Evolutionary conservation across 2,113 vertebrate genomes (phyloP), one percentile per base, ranked within the genome.

Genomic region (Gopherus evgoodei): DNA sequence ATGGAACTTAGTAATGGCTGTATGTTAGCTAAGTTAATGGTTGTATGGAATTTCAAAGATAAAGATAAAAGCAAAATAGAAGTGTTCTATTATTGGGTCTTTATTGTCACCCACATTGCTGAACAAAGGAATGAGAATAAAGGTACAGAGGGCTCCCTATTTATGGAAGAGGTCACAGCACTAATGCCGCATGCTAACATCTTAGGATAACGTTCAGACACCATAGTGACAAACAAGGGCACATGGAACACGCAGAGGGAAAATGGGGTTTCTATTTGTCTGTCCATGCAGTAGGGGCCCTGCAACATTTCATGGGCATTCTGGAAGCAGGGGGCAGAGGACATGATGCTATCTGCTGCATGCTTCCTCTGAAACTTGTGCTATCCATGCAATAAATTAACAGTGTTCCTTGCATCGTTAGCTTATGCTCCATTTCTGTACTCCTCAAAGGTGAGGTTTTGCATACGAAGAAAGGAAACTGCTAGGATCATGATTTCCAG

Each of bases 71-170:
- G n/a, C 47, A 91, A 42, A 42, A 75, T 24, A 42, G 72, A 75
- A 42, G 72, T 91, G 93, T 93, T 53, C 38, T 19, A 44, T 42
- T 56, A 42, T 14, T 56, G n/a, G 13, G 54, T 24, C 22, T 54
- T 82, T 42, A 56, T 22, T 85, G 91, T 93, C 59, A 88, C 90
- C 90, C 81, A 82, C 56, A 47, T 9, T 56, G 78, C 56, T 94
- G 81, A 89, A 57, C 29, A 90, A 84, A 83, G 76, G 49, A 29
- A 90, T 10, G 89, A 92, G 88, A 92, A 86, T 38, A 6, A 65
- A 16, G 62, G 31, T 22, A 42, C n/a, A 42, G 22, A 75, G 38
- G 72, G 11, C 22, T 38, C 10, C 82, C 86, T 90, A 90, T 94
- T 94, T 90, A 91, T 91, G 92, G 54, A 82, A 42, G 38, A 24